These are phyloP conservation scores for Trissonchulus sp. DNA, from an alignment of 2,888 invertebrate species.

Conservation along the genomic window DNA sequence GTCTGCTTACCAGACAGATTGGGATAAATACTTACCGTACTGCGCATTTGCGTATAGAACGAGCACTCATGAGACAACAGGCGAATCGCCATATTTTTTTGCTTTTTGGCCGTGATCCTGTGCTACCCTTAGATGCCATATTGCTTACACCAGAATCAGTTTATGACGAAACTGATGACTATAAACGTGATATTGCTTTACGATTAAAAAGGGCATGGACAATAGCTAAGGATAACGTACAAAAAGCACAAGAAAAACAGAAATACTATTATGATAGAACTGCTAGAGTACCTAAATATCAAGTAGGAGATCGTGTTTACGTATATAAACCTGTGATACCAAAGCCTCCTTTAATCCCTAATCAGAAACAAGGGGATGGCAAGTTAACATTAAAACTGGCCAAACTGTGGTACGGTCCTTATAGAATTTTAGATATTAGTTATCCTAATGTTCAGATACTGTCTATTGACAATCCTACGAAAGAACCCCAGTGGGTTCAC, in stretches of 20 bases:
- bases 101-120: constrained; percentile 18
- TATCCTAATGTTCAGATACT: neutral
- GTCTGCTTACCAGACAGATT: constrained; percentile 22
- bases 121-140: neutral
- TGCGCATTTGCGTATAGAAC: constrained; percentile 32
- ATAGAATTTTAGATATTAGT: neutral
- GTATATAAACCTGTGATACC: neutral
- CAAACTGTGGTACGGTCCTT: neutral
- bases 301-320: constrained; percentile 3
- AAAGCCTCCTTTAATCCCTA: neutral
- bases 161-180: neutral
- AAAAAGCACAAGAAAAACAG: constrained; percentile 1
- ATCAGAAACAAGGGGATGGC: no score
- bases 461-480: neutral
- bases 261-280: constrained; percentile 1
- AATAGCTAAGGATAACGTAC: neutral
- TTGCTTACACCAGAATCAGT: neutral
- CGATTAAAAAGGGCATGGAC: neutral
- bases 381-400: neutral
- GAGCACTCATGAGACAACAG: constrained; percentile 27
- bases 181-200: neutral
- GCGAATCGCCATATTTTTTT: constrained; percentile 29
- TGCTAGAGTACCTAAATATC: neutral
- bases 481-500: neutral
- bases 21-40: constrained; percentile 34